phyloP scores from a whole-genome alignment of 2,113 vertebrate species.

The Mus spicilegus region DNA sequence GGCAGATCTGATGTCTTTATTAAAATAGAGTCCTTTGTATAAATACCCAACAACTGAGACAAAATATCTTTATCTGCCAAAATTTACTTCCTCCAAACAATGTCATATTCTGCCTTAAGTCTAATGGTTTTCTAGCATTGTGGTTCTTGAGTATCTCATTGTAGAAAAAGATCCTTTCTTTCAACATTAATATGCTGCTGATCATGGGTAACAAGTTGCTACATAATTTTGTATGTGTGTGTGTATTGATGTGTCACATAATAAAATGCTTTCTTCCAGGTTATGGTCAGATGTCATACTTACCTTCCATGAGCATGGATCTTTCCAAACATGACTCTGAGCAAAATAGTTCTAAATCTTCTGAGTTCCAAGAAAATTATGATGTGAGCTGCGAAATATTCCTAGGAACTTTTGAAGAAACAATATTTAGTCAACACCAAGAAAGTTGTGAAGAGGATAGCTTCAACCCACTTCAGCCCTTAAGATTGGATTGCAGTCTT shows the following conservation, averaged over 20 bases:
- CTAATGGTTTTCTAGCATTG: neutral
- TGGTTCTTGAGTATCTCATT: neutral
- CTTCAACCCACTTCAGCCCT: neutral
- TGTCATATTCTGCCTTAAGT: neutral
- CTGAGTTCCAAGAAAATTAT: neutral
- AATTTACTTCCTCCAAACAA: neutral
- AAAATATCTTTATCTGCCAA: neutral
- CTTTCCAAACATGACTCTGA: neutral
- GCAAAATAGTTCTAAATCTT: neutral
- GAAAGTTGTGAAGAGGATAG: neutral
- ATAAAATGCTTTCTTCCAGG: neutral
- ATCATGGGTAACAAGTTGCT: neutral
- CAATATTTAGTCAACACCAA: neutral
- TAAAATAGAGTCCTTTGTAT: no score
- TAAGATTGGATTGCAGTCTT: neutral
- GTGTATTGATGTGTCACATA: neutral
- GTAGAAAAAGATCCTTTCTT: neutral
- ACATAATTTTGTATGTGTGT: neutral
- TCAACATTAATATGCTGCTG: neutral
- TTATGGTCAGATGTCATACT: no score
- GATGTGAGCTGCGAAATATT: neutral
- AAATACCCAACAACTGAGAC: neutral
- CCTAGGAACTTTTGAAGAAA: neutral
- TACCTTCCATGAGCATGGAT: no score
- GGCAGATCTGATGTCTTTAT: no score